These are phyloP conservation scores for Bellardia bayeri DNA, from an alignment of 2,888 invertebrate genomes.

Conservation along the genomic window DNA sequence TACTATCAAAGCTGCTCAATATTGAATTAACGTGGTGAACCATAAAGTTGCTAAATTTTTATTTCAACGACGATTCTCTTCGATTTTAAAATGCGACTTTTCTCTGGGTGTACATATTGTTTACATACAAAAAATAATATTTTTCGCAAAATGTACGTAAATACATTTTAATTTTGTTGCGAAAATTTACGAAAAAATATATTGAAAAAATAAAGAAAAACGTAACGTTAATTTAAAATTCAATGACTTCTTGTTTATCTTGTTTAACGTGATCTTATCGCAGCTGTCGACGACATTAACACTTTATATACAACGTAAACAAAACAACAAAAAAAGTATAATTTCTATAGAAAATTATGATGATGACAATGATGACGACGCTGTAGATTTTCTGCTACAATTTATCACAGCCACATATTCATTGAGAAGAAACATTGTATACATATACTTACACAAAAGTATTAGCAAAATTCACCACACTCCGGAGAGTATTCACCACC, in stretches of 20 bases:
- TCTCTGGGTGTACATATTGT: too few relatives aligned
- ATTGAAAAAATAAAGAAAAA: neutral
- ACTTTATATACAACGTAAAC: slow-evolving; percentile 51
- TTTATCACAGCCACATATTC: slow-evolving; percentile 31
- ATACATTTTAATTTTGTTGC: too few relatives aligned
- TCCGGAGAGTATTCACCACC: slow-evolving; percentile 43
- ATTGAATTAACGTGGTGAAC: too few relatives aligned
- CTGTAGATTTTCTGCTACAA: slow-evolving; percentile 23
- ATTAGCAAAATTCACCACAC: slow-evolving; percentile 28
- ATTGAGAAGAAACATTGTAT: neutral
- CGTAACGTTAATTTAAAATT: slow-evolving; percentile 45
- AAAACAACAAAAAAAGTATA: neutral
- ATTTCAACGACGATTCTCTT: too few relatives aligned
- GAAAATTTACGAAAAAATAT: neutral
- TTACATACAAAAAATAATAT: too few relatives aligned
- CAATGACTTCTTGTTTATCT: slow-evolving; percentile 50
- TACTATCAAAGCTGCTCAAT: too few relatives aligned
- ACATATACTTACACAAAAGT: neutral
- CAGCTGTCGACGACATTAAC: slow-evolving; percentile 68
- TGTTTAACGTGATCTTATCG: slow-evolving; percentile 67
- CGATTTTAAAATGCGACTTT: too few relatives aligned
- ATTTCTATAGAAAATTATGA: slow-evolving; percentile 55
- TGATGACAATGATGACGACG: slow-evolving; percentile 39
- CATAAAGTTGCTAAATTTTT: too few relatives aligned
- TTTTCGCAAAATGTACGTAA: too few relatives aligned